These are phyloP conservation scores for Eubucco bourcierii DNA, from an alignment of 2,113 vertebrate genomes.

Conservation along the genomic window DNA sequence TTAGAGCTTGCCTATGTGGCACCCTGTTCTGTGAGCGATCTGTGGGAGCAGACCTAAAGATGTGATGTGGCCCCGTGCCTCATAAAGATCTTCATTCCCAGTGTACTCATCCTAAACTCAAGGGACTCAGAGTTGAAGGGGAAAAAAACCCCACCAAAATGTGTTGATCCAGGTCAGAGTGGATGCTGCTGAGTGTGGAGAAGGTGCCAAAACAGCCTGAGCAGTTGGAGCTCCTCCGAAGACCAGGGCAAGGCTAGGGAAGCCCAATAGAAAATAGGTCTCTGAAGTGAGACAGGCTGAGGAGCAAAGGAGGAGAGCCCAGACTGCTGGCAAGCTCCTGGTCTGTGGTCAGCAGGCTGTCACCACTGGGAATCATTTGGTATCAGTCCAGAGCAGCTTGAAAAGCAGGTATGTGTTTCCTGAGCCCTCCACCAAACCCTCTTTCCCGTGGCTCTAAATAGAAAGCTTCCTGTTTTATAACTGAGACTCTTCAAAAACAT, in stretches of 20 bases:
- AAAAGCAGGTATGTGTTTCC: neutral
- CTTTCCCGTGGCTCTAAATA: conserved; percentile 11
- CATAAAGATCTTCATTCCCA: neutral
- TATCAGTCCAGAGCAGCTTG: neutral
- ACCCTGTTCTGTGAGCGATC: neutral
- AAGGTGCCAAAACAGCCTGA: neutral
- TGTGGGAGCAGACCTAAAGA: neutral
- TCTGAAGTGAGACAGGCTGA: neutral
- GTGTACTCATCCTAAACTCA: neutral
- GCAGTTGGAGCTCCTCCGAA: neutral
- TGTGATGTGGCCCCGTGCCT: neutral
- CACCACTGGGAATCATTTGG: rapidly evolving
- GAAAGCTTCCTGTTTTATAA: conserved; percentile 49
- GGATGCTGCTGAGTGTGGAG: neutral
- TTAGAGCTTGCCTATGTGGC: rapidly evolving
- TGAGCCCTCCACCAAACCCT: neutral
- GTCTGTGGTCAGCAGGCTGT: neutral
- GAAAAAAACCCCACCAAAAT: rapidly evolving
- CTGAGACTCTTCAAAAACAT: neutral
- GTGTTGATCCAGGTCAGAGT: neutral
- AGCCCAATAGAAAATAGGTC: no score
- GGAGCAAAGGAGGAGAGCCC: neutral
- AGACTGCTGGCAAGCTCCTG: rapidly evolving
- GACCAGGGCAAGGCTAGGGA: neutral
- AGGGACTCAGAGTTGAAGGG: neutral